Conservation (phyloP, 2,888 invertebrate genomes). For the Orgyia antiqua region DNA sequence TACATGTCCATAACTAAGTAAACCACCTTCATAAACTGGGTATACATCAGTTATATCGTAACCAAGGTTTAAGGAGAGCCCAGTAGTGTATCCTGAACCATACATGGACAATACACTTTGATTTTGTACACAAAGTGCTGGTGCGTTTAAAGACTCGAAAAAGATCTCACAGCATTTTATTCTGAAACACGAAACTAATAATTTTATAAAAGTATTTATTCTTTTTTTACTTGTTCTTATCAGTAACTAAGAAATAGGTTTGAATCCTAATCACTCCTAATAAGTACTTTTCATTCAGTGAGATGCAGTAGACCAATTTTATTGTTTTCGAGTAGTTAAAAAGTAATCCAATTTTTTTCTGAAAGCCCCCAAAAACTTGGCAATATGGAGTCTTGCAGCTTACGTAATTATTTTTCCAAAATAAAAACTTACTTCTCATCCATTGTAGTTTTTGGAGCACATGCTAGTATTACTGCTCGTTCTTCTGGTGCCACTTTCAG, state of each 20-base stretch:
- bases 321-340: too few species aligned
- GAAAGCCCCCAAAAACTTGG: too few species aligned
- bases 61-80: constrained; percentile 57
- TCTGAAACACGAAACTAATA: constrained; percentile 29
- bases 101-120: constrained; percentile 50
- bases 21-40: constrained; percentile 57
- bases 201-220: too few species aligned
- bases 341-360: too few species aligned
- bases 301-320: too few species aligned
- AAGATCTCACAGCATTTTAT: constrained; percentile 56
- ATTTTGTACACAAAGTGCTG: constrained; percentile 50
- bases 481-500: constrained; percentile 64
- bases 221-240: too few species aligned
- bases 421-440: constrained; percentile 47
- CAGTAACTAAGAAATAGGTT: too few species aligned
- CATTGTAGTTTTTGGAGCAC: constrained; percentile 34
- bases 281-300: too few species aligned
- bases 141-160: constrained; percentile 56
- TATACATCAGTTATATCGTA: constrained; percentile 35
- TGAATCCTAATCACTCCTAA: too few species aligned
- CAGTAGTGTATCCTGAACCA: constrained; percentile 54
- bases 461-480: constrained; percentile 44
- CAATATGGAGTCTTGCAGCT: too few species aligned
- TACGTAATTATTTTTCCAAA: too few species aligned
- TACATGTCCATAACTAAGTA: constrained; percentile 46